phyloP scores from a whole-genome alignment of 2,888 invertebrate genomes.

The Iphiclides podalirius region DNA sequence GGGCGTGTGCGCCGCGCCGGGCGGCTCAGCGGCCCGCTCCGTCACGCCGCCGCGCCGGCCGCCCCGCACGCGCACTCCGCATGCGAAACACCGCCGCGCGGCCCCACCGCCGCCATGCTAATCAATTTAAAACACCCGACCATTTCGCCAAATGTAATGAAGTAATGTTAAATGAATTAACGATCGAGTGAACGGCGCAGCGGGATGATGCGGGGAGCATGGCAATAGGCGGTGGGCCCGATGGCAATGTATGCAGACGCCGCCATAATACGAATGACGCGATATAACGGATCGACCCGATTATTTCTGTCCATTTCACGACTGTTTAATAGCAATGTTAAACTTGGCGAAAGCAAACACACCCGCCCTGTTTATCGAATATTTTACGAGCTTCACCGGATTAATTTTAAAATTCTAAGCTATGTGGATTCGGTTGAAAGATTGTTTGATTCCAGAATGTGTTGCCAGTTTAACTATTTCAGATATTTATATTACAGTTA shows the following conservation, averaged over 20 bases:
- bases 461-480: slow-evolving; percentile 67
- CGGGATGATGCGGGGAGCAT: slow-evolving; percentile 58
- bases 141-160: slow-evolving; percentile 45
- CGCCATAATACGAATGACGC: slow-evolving; percentile 73
- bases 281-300: slow-evolving; percentile 77
- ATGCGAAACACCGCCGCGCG: slow-evolving; percentile 27
- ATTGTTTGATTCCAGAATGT: slow-evolving; percentile 65
- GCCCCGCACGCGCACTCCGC: slow-evolving; percentile 27
- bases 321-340: slow-evolving; percentile 80
- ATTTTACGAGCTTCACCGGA: slow-evolving; percentile 75
- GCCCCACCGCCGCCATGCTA: slow-evolving; percentile 38
- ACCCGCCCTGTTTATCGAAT: slow-evolving; percentile 77
- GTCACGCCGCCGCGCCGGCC: slow-evolving; percentile 29
- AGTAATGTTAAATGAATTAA: slow-evolving; percentile 51
- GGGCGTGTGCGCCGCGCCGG: slow-evolving; percentile 47
- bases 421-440: slow-evolving; percentile 71
- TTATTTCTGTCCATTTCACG: slow-evolving; percentile 79
- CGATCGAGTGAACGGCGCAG: slow-evolving; percentile 61
- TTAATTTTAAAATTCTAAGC: slow-evolving; percentile 76
- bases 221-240: slow-evolving; percentile 55
- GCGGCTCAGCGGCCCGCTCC: too few species aligned
- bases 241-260: slow-evolving; percentile 56
- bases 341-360: slow-evolving; percentile 77
- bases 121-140: slow-evolving; percentile 42
- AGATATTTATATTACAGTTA: slow-evolving; percentile 76